Evolutionary conservation across 2,113 vertebrate species (phyloP), one percentile per base, ranked within the genome.

Genomic region (Myotis brandtii): DNA sequence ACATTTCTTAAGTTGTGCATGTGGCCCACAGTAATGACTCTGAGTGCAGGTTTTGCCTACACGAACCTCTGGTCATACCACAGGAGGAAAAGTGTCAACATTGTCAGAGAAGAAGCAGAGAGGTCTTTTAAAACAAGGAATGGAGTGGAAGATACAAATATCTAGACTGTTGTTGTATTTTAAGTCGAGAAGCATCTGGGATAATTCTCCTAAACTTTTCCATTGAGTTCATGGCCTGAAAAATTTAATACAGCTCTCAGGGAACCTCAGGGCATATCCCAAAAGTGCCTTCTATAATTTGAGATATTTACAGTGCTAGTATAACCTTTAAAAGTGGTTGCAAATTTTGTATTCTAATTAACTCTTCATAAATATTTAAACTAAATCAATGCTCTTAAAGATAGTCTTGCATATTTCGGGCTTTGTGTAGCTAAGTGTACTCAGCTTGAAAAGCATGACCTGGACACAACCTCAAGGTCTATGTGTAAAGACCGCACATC

Each of bases 181-280:
- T 73, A 37, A 95, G 81, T 82, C 20, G 85, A 67, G 76, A 83
- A 91, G 37, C 54, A 75, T 37, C 37, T 75, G 1, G 6, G n/a
- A 79, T 82, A 91, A 89, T 72, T 56, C 34, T 85, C 43, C 46
- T 82, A 90, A 75, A 30, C 27, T 76, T 93, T 93, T 46, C 86
- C 56, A 80, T 0, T 75, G 75, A 89, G 32, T 37, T 37, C 59
- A 46, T 52, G 56, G 54, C 54, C 64, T 32, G 84, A 54, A 48
- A 85, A 82, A 50, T 81, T 54, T 73, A 95, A 75, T 14, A 34
- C 3, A 56, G 32, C 20, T 40, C 37, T 95, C 18, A 79, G 73
- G 32, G 40, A 96, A 16, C 12, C 67, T 64, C 7, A 2, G 16
- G 23, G 23, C 43, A 56, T 10, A 94, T 48, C 37, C 18, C 79